Base-by-base conservation (phyloP, 2,888 invertebrate species). In the Ceratothoa steindachneri region DNA sequence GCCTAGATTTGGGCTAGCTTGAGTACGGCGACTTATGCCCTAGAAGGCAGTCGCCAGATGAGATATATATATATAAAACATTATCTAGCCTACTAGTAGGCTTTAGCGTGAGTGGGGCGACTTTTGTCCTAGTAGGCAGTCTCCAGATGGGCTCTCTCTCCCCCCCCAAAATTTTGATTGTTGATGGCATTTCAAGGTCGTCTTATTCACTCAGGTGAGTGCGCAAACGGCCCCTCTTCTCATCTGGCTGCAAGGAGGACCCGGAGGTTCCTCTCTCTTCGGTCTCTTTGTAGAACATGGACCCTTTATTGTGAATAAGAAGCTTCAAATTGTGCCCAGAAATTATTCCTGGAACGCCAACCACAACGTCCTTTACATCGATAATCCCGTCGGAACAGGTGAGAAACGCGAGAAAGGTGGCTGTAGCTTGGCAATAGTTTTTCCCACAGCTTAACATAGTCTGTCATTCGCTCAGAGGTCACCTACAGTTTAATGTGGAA, bases 381-480 rank as follows among this genome's bases (percentile, higher is more conserved):
- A 97, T 84, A 96, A 94, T 84, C 96, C 96, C 0, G 96, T 93
- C 0, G 94, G 95, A 1, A 91, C 94, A 1, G 88, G 84, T 84
- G 74, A 67, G 74, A 66, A 9, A 30, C 19, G 2, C 9, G 51
- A 30, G 30, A 12, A 5, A 12, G 55, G 51, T 30, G n/a, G n/a
- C n/a, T n/a, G n/a, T n/a, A n/a, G n/a, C 28, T 71, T 74, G 15
- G 55, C 24, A 27, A 30, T 64, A 9, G 1, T 12, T n/a, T 30
- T 3, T 12, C 24, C 0, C 9, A 0, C 12, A 9, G 7, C 55
- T 2, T 19, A n/a, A 19, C 15, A 19, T n/a, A n/a, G 15, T 15
- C 19, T 0, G 52, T 51, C 52, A 51, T 1, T 1, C 52, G 19
- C 52, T 51, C 52, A 15, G 15, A 51, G 52, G 52, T n/a, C 15